phyloP scores from a whole-genome alignment of 2,888 invertebrate species.

The Odontomyia ornata region DNA sequence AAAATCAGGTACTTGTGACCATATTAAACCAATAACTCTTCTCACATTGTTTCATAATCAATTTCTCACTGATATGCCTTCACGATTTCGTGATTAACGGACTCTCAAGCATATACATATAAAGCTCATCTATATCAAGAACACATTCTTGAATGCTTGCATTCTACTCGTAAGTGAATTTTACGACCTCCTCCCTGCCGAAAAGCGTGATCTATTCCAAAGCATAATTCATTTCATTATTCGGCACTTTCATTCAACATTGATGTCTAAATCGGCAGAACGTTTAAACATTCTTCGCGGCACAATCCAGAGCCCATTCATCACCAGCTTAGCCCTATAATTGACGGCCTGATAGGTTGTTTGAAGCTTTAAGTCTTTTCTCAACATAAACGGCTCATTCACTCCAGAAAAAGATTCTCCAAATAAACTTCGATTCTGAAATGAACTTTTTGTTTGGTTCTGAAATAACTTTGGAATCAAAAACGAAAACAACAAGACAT shows the following conservation, averaged over 20 bases:
- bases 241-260: constrained; percentile 28
- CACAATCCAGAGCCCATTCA: not conserved
- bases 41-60: not conserved
- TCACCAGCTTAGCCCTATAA: not conserved
- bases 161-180: not conserved
- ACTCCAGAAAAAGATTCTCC: not conserved
- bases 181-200: not conserved
- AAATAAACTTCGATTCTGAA: constrained; percentile 7
- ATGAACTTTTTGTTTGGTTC: not conserved
- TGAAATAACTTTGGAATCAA: not conserved
- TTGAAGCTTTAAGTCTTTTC: not conserved
- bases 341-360: constrained; percentile 21
- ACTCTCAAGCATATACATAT: not conserved
- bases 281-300: constrained; percentile 1
- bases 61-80: not conserved
- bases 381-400: constrained; percentile 4
- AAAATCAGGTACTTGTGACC: too few species aligned
- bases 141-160: not conserved
- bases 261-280: constrained; percentile 12
- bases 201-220: constrained; percentile 3
- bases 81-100: constrained; percentile 29
- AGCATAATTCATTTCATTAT: not conserved
- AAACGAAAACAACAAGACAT: not conserved
- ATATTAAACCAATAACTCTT: too few species aligned
- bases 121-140: not conserved